phyloP scores from a whole-genome alignment of 2,113 vertebrate genomes.

The Pluvialis apricaria region DNA sequence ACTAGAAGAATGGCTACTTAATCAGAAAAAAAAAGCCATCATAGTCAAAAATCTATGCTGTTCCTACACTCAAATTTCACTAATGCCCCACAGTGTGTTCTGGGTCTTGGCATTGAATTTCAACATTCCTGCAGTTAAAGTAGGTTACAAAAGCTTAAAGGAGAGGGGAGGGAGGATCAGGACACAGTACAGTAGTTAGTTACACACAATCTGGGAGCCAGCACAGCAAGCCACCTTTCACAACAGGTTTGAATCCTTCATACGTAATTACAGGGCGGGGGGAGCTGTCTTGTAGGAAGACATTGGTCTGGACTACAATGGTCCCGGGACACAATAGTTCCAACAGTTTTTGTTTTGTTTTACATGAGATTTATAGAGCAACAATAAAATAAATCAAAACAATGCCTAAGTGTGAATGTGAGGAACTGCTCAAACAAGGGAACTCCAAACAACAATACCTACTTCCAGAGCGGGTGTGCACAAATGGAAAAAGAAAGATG shows the following conservation, averaged over 20 bases:
- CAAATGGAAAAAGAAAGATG: slow-evolving; percentile 48
- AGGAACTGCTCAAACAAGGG: slow-evolving; percentile 48
- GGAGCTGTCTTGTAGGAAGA: neutral
- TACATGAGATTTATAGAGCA: slow-evolving; percentile 4
- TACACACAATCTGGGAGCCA: neutral
- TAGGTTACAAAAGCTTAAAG: neutral
- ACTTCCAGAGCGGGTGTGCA: slow-evolving; percentile 25
- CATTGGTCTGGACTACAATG: neutral
- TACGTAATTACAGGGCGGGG: neutral
- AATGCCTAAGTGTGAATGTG: slow-evolving; percentile 28
- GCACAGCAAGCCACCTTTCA: neutral
- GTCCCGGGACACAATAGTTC: slow-evolving; percentile 16
- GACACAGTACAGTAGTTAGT: neutral
- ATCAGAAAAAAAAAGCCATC: neutral
- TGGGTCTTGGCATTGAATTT: neutral
- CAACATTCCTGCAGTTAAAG: neutral
- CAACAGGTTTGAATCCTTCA: neutral
- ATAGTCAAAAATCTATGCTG: neutral
- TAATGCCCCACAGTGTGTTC: neutral
- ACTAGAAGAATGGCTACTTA: neutral
- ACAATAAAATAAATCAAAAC: slow-evolving; percentile 46
- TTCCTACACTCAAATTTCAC: neutral
- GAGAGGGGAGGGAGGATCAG: neutral
- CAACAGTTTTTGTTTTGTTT: neutral
- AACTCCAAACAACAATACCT: slow-evolving; percentile 53